A percentile compares a stretch with the other conserved stretches of the same genome.
Conservation (phyloP, 1,140 invertebrate species). For the Formica selysi region DNA sequence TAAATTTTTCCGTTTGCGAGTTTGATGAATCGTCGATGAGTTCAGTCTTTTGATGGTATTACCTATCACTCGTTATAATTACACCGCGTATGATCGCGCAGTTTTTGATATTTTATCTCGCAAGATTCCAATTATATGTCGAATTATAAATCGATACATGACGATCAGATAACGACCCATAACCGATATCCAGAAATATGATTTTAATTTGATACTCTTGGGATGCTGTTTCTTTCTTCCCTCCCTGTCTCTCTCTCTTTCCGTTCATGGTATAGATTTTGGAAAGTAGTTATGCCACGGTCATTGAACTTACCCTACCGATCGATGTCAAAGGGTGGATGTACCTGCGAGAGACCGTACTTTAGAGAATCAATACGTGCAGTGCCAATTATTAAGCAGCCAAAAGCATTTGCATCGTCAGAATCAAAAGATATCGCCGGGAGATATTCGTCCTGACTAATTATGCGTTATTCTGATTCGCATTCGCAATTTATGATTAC, state of each 20-base stretch:
- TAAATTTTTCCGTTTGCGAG: background rate
- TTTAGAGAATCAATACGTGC: slow-evolving; percentile 24
- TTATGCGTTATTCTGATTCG: background rate
- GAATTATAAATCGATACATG: background rate
- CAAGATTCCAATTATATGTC: background rate
- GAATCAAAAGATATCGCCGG: background rate
- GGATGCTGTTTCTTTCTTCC: background rate
- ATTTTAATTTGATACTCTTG: slow-evolving; percentile 32
- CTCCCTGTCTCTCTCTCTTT: background rate
- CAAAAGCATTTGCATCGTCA: background rate
- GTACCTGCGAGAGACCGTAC: slow-evolving; percentile 34
- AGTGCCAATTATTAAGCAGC: background rate
- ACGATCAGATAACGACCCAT: background rate
- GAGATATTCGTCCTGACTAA: background rate
- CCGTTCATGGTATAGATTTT: background rate
- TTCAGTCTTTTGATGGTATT: background rate
- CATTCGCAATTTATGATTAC: background rate
- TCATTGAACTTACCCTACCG: slow-evolving; percentile 47
- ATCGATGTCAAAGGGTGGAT: slow-evolving; percentile 64
- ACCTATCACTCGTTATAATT: background rate
- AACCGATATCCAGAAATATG: slow-evolving; percentile 36
- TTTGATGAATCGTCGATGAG: background rate
- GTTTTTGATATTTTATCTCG: background rate
- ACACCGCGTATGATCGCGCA: background rate
- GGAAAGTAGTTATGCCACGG: slow-evolving; percentile 36